Conservation (phyloP, 2,888 invertebrate genomes). For the Tenodera sinensis region DNA sequence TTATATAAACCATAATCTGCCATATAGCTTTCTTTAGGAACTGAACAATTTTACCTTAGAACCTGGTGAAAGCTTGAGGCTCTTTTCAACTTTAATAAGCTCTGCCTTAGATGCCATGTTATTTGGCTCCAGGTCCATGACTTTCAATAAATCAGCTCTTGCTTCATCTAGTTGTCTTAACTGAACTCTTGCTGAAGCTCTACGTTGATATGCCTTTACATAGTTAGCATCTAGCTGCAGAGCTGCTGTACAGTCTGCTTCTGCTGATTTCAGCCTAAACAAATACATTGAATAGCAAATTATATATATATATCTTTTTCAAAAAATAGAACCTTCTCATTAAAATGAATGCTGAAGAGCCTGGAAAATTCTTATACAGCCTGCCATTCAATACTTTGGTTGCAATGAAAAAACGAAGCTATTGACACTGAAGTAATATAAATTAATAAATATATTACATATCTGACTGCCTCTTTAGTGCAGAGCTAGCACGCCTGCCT, state of each 20-base stretch:
- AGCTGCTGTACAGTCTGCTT: constrained; percentile 78
- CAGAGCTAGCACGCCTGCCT: too few species aligned
- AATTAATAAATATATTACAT: too few species aligned
- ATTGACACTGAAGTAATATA: too few species aligned
- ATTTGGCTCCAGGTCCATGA: constrained; percentile 72
- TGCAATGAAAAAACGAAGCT: too few species aligned
- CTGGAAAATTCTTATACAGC: too few species aligned
- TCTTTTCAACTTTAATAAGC: constrained; percentile 53
- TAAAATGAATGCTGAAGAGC: too few species aligned
- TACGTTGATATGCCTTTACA: constrained; percentile 78
- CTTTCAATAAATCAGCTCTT: constrained; percentile 63
- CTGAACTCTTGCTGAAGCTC: constrained; percentile 71
- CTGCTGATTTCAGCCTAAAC: constrained; percentile 62
- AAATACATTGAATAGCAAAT: too few species aligned
- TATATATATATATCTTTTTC: too few species aligned
- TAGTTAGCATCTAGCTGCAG: constrained; percentile 72
- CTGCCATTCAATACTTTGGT: too few species aligned
- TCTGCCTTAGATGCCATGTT: constrained; percentile 66
- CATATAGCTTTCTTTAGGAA: not conserved
- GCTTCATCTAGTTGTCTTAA: constrained; percentile 71
- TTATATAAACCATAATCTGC: not conserved
- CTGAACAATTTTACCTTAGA: constrained; percentile 33
- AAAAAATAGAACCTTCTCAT: too few species aligned
- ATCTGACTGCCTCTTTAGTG: too few species aligned
- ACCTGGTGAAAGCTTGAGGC: constrained; percentile 53